Evolutionary conservation across 2,888 invertebrate genomes (phyloP).

Genomic region (Drosophila falleni): DNA sequence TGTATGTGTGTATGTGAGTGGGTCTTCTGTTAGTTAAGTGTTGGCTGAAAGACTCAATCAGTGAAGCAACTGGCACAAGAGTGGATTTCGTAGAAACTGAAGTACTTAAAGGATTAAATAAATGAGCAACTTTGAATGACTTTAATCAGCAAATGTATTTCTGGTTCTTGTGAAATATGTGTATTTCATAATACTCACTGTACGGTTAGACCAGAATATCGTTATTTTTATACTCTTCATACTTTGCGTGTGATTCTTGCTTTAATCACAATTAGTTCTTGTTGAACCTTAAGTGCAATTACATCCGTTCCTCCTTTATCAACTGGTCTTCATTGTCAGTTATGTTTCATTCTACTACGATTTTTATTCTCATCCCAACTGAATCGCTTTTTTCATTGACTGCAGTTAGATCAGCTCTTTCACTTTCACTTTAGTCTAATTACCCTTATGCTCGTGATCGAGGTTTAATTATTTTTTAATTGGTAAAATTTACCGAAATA

Average conservation of each 20-base stretch:
- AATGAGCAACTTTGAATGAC: slow-evolving; percentile 1
- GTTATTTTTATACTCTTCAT: background rate
- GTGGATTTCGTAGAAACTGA: slow-evolving; percentile 7
- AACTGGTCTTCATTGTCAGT: background rate
- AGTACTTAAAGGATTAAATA: slow-evolving; percentile 12
- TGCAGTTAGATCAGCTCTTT: background rate
- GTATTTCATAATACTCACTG: background rate
- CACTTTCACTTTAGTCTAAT: background rate
- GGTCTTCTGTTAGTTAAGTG: slow-evolving; percentile 20
- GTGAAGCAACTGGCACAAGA: slow-evolving; percentile 12
- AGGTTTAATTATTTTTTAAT: no score
- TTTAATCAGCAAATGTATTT: background rate
- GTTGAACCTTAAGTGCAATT: background rate
- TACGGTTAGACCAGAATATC: background rate
- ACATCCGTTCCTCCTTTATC: background rate
- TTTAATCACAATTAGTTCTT: background rate
- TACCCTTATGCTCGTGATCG: no score
- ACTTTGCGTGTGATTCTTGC: background rate
- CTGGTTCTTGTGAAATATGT: background rate
- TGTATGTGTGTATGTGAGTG: slow-evolving; percentile 1
- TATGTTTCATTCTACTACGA: background rate
- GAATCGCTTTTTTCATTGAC: no score
- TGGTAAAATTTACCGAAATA: background rate
- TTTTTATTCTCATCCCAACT: background rate
- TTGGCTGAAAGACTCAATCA: slow-evolving; percentile 25